Percentiles rank a stretch among this genome's conserved stretches.
Evolutionary conservation across 2,888 invertebrate genomes (phyloP).

Genomic region (Chloromyia formosa): DNA sequence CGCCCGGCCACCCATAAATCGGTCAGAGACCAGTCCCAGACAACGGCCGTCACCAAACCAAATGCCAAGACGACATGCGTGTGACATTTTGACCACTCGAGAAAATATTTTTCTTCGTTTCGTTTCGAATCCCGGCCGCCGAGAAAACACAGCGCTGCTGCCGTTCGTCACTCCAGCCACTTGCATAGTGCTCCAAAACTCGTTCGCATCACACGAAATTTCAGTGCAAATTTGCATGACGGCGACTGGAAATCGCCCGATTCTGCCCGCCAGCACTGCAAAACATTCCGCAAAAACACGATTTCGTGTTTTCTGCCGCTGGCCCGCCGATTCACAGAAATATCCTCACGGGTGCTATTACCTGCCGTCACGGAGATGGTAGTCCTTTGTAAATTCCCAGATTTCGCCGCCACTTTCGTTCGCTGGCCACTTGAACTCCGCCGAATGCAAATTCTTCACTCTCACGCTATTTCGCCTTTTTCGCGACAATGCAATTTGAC

Average conservation of each 20-base stretch:
- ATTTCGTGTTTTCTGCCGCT: too few relatives aligned
- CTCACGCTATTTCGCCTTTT: background rate
- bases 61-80: constrained; percentile 24
- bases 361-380: background rate
- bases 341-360: background rate
- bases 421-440: background rate
- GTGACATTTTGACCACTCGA: constrained; percentile 13
- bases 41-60: too few relatives aligned
- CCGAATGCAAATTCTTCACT: background rate
- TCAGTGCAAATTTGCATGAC: background rate
- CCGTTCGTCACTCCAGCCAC: background rate
- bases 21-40: constrained; percentile 2
- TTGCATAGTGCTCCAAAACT: too few relatives aligned
- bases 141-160: background rate
- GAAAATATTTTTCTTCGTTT: background rate
- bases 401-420: constrained; percentile 10
- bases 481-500: background rate
- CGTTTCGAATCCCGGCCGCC: background rate
- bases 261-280: background rate
- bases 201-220: background rate
- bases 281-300: background rate
- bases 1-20: background rate
- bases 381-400: background rate
- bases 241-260: background rate
- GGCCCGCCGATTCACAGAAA: background rate